phyloP scores from a whole-genome alignment of 2,888 invertebrate genomes.

The Crossocerus cetratus region DNA sequence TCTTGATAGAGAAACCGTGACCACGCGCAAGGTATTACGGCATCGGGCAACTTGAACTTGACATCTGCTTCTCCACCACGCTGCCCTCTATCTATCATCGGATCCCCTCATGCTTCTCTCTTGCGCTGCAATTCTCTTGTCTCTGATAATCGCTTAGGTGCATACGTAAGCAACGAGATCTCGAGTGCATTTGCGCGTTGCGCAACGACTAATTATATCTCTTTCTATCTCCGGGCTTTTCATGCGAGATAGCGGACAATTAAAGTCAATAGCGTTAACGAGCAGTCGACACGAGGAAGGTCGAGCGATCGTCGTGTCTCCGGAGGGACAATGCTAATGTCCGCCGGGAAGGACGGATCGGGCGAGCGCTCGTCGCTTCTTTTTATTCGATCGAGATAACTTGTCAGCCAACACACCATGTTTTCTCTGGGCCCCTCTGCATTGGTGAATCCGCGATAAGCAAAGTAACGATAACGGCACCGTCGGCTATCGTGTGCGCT shows the following conservation, averaged over 20 bases:
- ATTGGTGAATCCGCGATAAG: too few relatives aligned
- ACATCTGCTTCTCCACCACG: slow-evolving; percentile 5
- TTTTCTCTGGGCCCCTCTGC: too few relatives aligned
- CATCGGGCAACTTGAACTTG: slow-evolving; percentile 44
- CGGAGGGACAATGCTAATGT: too few relatives aligned
- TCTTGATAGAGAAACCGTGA: slow-evolving; percentile 27
- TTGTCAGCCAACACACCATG: too few relatives aligned
- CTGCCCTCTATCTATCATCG: too few relatives aligned
- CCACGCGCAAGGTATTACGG: slow-evolving; percentile 25
- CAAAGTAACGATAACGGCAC: too few relatives aligned
- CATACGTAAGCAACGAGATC: slow-evolving; percentile 8
- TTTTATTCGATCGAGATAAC: too few relatives aligned
- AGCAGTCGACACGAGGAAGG: background rate
- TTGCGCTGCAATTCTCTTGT: background rate
- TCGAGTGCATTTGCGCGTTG: slow-evolving; percentile 19
- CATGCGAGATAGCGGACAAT: slow-evolving; percentile 14
- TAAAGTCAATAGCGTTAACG: slow-evolving; percentile 21
- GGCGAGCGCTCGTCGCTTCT: too few relatives aligned
- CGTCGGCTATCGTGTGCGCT: too few relatives aligned
- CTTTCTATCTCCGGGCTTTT: slow-evolving; percentile 9
- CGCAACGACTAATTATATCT: slow-evolving; percentile 32
- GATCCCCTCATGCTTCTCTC: too few relatives aligned
- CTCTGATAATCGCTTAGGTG: slow-evolving; percentile 23
- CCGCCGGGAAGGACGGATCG: too few relatives aligned
- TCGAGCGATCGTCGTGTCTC: too few relatives aligned